Evolutionary conservation across 1,140 invertebrate species (phyloP), one percentile per base, ranked within the genome.

Genomic region (Maconellicoccus hirsutus): DNA sequence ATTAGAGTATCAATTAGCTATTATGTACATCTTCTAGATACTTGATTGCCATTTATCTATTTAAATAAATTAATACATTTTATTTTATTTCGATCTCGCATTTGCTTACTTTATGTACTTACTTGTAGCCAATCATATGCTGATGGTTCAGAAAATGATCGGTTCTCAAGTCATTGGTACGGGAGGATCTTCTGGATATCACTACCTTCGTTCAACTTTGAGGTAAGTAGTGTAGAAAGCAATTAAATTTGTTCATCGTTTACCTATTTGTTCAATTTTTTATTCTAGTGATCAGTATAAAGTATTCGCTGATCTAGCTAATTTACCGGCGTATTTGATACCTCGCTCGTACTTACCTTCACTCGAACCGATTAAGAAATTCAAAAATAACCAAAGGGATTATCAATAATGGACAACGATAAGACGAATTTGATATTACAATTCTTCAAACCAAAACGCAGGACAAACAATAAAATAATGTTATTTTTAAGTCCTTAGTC

Each of bases 61-160:
- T 38, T 38, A 38, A 38, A 38, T 38, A 38, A 38, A n/a, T n/a
- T n/a, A n/a, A n/a, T n/a, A n/a, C n/a, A n/a, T n/a, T n/a, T n/a
- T n/a, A n/a, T n/a, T n/a, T n/a, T n/a, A n/a, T n/a, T n/a, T n/a
- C n/a, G n/a, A n/a, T n/a, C n/a, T n/a, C n/a, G n/a, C n/a, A n/a
- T n/a, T n/a, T n/a, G 12, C 29, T 33, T 6, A 33, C 3, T 33
- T 33, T 33, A 33, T 33, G 29, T 12, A 3, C 4, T 8, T 52
- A 3, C 2, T 52, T 52, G 2, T 76, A 98, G 96, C 98, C 80
- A 98, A 98, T 81, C 97, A 99, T 78, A 92, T 98, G 22, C 87
- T 97, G 74, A 91, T 99, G 88, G 97, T 98, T n/a, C 96, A 98
- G 80, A 85, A 96, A 78, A 98, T 99, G 96, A 94, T 99, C 75